Conservation (phyloP, 2,797 vertebrate genomes). For the Limosa lapponica region DNA sequence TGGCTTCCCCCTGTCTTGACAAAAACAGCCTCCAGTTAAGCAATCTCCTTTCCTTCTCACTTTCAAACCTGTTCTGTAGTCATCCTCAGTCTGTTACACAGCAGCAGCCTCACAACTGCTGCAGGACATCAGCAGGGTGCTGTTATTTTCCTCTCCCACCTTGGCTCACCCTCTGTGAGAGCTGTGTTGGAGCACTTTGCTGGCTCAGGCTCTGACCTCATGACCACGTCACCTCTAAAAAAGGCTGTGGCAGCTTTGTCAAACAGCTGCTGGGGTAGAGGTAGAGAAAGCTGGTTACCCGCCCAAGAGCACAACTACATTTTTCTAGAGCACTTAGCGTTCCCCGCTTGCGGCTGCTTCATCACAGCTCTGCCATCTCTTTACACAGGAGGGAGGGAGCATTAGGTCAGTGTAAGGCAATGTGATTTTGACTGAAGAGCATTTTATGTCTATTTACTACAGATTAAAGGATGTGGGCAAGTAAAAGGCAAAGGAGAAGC, state of each 20-base stretch:
- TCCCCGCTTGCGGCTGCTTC: fast-evolving
- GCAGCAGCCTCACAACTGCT: background rate
- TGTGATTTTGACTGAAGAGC: background rate
- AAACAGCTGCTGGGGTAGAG: background rate
- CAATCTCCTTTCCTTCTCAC: background rate
- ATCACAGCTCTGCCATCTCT: background rate
- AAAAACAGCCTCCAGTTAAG: background rate
- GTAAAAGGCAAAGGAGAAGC: background rate
- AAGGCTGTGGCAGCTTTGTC: background rate
- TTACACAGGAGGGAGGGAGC: background rate
- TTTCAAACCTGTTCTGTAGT: background rate
- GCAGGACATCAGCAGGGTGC: background rate
- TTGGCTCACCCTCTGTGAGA: background rate
- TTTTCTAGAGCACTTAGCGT: background rate
- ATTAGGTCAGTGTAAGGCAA: background rate
- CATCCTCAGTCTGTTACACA: fast-evolving
- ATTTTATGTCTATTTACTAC: background rate
- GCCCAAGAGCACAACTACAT: background rate
- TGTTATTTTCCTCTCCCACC: background rate
- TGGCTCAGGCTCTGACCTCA: background rate
- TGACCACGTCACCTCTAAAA: background rate
- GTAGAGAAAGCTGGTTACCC: background rate
- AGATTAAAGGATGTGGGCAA: background rate
- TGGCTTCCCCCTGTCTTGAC: background rate
- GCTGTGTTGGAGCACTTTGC: background rate